Evolutionary conservation across 1,140 invertebrate genomes (phyloP).

Genomic region (Lucilia sericata): DNA sequence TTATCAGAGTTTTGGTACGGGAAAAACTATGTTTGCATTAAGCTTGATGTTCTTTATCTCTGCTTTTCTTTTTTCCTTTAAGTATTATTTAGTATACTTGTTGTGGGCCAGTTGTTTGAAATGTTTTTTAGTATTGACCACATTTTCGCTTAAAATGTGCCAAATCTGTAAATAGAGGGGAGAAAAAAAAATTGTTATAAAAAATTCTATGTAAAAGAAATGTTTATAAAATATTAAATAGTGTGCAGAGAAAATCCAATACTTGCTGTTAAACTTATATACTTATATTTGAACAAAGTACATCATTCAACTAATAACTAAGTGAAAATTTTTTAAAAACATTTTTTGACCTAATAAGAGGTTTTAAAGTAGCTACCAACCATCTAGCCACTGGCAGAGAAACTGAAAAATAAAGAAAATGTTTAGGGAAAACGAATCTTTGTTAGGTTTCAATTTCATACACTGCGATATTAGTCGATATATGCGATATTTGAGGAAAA

Average conservation of each 20-base stretch:
- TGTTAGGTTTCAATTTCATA: background rate
- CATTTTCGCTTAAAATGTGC: slow-evolving; percentile 1
- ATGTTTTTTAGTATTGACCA: slow-evolving; percentile 17
- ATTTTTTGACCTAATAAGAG: slow-evolving; percentile 7
- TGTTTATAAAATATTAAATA: background rate
- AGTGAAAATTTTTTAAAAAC: background rate
- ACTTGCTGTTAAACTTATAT: background rate
- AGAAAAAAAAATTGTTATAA: background rate
- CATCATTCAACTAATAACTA: background rate
- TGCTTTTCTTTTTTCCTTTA: background rate
- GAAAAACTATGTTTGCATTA: background rate
- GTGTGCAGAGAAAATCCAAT: background rate
- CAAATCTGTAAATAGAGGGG: slow-evolving; percentile 17
- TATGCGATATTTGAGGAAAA: too few relatives aligned
- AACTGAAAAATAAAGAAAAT: too few relatives aligned
- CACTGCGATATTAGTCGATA: too few relatives aligned
- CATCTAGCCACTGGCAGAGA: too few relatives aligned
- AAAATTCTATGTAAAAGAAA: background rate
- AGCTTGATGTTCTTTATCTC: background rate
- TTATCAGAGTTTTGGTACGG: background rate
- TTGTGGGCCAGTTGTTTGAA: slow-evolving; percentile 14
- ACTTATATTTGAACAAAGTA: background rate
- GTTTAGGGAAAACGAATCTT: background rate
- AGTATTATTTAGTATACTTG: slow-evolving; percentile 32
- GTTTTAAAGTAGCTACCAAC: background rate